A percentile compares a stretch with the other conserved stretches of the same genome.
These are phyloP conservation scores for Anisognathus igniventris DNA, from an alignment of 2,797 vertebrate species.

Conservation along the genomic window DNA sequence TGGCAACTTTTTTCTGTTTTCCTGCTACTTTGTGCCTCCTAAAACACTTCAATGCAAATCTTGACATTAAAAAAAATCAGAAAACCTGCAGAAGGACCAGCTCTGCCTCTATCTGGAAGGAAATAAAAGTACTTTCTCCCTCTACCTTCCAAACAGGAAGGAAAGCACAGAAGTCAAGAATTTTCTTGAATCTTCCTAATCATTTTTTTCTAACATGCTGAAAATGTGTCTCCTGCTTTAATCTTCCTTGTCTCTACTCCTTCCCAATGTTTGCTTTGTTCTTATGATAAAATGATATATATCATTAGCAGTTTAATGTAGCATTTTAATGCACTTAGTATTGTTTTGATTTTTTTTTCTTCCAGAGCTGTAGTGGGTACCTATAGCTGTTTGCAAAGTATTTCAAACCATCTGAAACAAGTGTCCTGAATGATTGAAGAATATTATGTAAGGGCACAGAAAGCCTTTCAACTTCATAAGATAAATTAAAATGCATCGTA, in stretches of 20 bases:
- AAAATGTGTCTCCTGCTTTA: slow-evolving; percentile 33
- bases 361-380: neutral
- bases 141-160: neutral
- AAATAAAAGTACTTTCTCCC: neutral
- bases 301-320: neutral
- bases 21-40: neutral
- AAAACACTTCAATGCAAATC: neutral
- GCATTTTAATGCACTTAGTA: slow-evolving; percentile 1
- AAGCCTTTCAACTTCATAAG: neutral
- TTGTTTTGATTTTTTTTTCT: neutral
- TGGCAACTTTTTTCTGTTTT: neutral
- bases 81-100: neutral
- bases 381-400: neutral
- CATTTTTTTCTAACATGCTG: slow-evolving; percentile 29
- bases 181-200: slow-evolving; percentile 47
- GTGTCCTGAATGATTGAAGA: neutral
- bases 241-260: neutral
- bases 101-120: neutral
- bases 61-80: neutral
- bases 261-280: slow-evolving; percentile 2
- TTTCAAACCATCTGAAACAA: slow-evolving; percentile 24
- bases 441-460: neutral
- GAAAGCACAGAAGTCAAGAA: slow-evolving; percentile 1
- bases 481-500: neutral
- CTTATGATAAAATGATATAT: neutral